Base-by-base conservation (phyloP, 2,888 invertebrate species). In the Gordius sp. region DNA sequence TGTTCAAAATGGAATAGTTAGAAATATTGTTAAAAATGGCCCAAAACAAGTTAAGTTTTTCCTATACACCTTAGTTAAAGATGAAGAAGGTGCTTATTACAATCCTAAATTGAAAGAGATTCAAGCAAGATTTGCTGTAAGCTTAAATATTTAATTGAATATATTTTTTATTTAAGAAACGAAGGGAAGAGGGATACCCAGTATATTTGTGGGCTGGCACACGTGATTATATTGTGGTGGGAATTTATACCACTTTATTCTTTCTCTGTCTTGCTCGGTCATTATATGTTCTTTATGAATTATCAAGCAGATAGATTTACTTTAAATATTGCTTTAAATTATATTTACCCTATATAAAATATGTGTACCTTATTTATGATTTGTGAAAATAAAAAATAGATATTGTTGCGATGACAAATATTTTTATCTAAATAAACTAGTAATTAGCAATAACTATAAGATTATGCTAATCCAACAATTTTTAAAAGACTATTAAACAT, bases 21-120 rank as follows among this genome's bases (percentile, higher is more conserved):
- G 39, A 33, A 33, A 33, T 33, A 33, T 33, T n/a, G 39, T 33
- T 33, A 13, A 33, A 13, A 33, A 33, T 33, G 39, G 39, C n/a
- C 39, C 39, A 33, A 13, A 8, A 33, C 8, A 33, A 33, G n/a
- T 33, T 13, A 33, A 33, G 39, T 8, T 33, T 33, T 33, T 33
- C n/a, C 8, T n/a, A 13, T 33, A 33, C n/a, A 33, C 8, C 8
- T n/a, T 33, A 33, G n/a, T 33, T 33, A 33, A 33, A 33, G n/a
- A 33, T n/a, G n/a, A 33, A 33, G 39, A 33, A n/a, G 39, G 39
- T 33, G 39, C 39, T 33, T 33, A 33, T 33, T 33, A 33, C n/a
- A 33, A 33, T 33, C 39, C 39, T n/a, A 33, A n/a, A 33, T 8
- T 33, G 8, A 33, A 33, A 33, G 39, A 33, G n/a, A n/a, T 33